phyloP scores from a whole-genome alignment of 2,113 vertebrate genomes.

The Caracal caracal region DNA sequence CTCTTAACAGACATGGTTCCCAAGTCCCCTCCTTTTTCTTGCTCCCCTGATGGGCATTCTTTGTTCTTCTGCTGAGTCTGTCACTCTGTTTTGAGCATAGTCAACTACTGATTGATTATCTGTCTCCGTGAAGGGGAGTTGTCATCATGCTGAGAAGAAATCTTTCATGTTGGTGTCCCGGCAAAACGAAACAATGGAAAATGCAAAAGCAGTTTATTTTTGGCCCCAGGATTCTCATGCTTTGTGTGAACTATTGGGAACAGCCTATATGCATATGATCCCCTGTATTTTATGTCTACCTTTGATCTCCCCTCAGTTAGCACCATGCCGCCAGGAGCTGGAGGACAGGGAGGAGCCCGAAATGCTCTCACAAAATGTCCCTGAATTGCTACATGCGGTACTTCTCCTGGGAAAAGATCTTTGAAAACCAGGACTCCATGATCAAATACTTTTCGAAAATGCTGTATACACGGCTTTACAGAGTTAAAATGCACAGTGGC shows the following conservation, averaged over 20 bases:
- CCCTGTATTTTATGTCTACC: background rate
- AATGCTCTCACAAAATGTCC: background rate
- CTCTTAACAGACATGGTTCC: slow-evolving; percentile 65
- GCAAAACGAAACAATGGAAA: slow-evolving; percentile 55
- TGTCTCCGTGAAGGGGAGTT: background rate
- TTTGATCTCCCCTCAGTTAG: background rate
- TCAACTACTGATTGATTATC: slow-evolving; percentile 65
- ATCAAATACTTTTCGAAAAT: background rate
- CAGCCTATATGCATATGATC: background rate
- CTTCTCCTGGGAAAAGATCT: background rate
- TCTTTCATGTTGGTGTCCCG: slow-evolving; percentile 27
- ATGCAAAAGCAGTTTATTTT: slow-evolving; percentile 43
- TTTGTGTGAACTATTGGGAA: slow-evolving; percentile 23
- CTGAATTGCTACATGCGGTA: background rate
- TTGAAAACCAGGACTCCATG: background rate
- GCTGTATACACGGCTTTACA: background rate
- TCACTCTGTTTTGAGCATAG: slow-evolving; percentile 43
- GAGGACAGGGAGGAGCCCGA: background rate
- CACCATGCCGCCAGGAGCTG: background rate
- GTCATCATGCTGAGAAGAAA: slow-evolving; percentile 46
- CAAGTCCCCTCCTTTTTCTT: slow-evolving; percentile 40
- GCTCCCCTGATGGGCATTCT: background rate
- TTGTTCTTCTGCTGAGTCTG: slow-evolving; percentile 56
- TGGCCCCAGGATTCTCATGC: slow-evolving; percentile 7
- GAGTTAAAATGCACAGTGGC: background rate